Base-by-base conservation (phyloP, 2,888 invertebrate species). In the Melanostoma scalare region DNA sequence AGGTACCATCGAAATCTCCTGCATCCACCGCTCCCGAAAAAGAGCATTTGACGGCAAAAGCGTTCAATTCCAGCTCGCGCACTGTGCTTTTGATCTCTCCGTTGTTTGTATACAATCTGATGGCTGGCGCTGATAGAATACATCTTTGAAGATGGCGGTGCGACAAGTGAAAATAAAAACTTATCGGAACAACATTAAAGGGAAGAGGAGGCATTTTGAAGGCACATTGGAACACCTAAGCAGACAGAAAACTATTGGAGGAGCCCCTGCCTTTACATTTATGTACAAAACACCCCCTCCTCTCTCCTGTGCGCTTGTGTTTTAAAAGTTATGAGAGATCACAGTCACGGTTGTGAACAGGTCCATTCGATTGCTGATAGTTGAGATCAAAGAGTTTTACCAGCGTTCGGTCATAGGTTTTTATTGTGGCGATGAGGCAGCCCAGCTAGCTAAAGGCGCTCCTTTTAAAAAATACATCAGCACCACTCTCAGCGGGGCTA, bases 41-140 rank as follows among this genome's bases (percentile, higher is more conserved):
- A n/a, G 10, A 10, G 65, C 80, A 68, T 80, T 81, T 77, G 86
- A 77, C 81, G 87, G 86, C 82, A 86, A 56, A 60, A 55, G 68
- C 55, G 46, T 69, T 69, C 61, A 53, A 40, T 61, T 67, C 42
- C 52, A 71, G 44, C 74, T 20, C 20, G 55, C 67, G 65, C 69
- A 42, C 86, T 85, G 40, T 85, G 86, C 89, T 89, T 90, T 90
- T 90, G 90, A 90, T 90, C 90, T 90, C 88, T 87, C 88, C 87
- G 88, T 90, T 90, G 90, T 90, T 90, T 90, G 90, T 90, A 90
- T 89, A 90, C 90, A 90, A 89, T 89, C 90, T 90, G 91, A 90
- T 90, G 89, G 90, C 88, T 88, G 89, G 90, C 89, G 90, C 90
- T 90, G 90, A 90, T 90, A 89, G 90, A 90, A 75, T 48, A 79